phyloP scores from a whole-genome alignment of 1,140 invertebrate genomes.

The Procambarus virginalis region DNA sequence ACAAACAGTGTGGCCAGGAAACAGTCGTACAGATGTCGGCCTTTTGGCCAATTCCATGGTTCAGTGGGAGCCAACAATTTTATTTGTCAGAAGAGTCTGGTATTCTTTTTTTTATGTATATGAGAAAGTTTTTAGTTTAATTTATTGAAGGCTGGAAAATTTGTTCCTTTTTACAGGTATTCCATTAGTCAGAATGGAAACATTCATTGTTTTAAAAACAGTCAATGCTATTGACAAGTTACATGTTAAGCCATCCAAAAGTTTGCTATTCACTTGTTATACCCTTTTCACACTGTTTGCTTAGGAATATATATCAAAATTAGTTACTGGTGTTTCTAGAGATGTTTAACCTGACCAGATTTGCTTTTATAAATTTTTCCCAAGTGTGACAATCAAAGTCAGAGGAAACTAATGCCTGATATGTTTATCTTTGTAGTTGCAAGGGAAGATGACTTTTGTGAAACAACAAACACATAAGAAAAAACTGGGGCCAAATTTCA shows the following conservation, averaged over 20 bases:
- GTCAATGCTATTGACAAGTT: constrained; percentile 38
- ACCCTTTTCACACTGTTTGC: constrained; percentile 44
- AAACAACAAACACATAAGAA: constrained; percentile 42
- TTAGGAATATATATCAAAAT: constrained; percentile 53
- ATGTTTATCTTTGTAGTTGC: constrained; percentile 52
- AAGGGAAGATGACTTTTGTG: constrained; percentile 35
- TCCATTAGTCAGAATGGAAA: constrained; percentile 55
- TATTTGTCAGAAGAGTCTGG: constrained; percentile 22
- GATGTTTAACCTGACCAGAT: constrained; percentile 53
- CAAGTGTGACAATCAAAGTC: constrained; percentile 60
- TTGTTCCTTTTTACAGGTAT: constrained; percentile 43
- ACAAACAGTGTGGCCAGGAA: constrained; percentile 41
- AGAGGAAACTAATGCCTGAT: constrained; percentile 50
- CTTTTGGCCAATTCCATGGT: constrained; percentile 38
- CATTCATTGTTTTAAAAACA: constrained; percentile 28
- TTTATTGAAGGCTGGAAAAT: constrained; percentile 23
- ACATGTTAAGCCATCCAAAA: constrained; percentile 51
- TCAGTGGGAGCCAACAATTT: constrained; percentile 49
- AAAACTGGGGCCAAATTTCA: constrained; percentile 54
- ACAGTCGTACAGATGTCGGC: constrained; percentile 30
- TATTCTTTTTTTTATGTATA: constrained; percentile 30
- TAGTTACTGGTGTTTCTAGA: constrained; percentile 54
- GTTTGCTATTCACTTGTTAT: constrained; percentile 60
- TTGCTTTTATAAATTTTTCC: constrained; percentile 52
- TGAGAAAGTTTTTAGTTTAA: constrained; percentile 31